Conservation (phyloP, 1,140 invertebrate genomes). For the Drosophila biarmipes region DNA sequence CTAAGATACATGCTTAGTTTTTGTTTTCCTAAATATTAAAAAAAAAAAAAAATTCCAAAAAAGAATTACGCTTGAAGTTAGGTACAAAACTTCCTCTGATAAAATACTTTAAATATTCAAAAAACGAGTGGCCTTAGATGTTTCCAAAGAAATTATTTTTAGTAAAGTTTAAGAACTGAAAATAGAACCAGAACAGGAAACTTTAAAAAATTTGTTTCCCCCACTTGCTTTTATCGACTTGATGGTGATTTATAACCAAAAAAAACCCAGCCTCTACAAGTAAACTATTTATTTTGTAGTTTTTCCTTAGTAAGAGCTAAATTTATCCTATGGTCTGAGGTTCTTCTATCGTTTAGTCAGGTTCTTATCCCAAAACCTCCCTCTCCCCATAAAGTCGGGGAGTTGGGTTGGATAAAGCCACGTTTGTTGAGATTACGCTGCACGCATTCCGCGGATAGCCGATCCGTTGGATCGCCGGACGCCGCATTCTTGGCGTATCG, state of each 20-base stretch:
- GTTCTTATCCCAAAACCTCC: not conserved
- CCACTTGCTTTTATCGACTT: not conserved
- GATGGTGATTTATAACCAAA: not conserved
- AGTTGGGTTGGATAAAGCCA: conserved; percentile 3
- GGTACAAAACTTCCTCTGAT: too few species aligned
- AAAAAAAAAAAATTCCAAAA: too few species aligned
- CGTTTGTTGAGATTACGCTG: conserved; percentile 17
- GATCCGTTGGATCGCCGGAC: conserved; percentile 22
- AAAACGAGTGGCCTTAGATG: too few species aligned
- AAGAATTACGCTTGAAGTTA: too few species aligned
- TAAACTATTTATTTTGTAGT: not conserved
- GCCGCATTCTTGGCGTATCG: conserved; percentile 41
- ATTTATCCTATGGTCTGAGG: too few species aligned
- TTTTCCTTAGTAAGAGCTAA: not conserved
- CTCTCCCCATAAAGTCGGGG: not conserved
- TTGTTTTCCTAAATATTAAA: too few species aligned
- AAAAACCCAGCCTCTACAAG: not conserved
- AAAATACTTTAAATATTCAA: too few species aligned
- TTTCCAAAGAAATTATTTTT: too few species aligned
- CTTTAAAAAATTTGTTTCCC: not conserved
- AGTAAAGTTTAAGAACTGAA: too few species aligned
- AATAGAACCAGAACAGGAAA: too few species aligned
- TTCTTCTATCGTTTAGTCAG: not conserved
- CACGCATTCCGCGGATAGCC: conserved; percentile 29
- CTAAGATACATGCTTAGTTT: too few species aligned